These are phyloP conservation scores for Heteromyza rotundicornis DNA, from an alignment of 2,888 invertebrate species.

Conservation along the genomic window DNA sequence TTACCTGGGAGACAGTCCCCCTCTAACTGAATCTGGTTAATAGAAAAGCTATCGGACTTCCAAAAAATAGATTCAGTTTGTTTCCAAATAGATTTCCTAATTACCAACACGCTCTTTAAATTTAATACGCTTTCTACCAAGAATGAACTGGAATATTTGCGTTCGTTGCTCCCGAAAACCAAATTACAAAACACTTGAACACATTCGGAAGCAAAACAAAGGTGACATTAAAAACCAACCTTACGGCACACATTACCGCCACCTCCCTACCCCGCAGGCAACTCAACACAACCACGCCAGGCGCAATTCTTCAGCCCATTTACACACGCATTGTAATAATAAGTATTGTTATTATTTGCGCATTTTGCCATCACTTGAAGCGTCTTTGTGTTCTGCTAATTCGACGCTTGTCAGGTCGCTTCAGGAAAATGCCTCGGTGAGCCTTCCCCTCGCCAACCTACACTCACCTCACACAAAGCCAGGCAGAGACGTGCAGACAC, in stretches of 20 bases:
- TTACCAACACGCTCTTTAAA: too few relatives aligned
- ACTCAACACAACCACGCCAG: too few relatives aligned
- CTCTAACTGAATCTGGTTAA: too few relatives aligned
- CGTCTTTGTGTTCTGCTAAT: slow-evolving; percentile 20
- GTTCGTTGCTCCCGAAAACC: too few relatives aligned
- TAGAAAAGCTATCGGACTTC: too few relatives aligned
- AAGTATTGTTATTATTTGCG: slow-evolving; percentile 54
- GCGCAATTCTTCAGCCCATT: not conserved
- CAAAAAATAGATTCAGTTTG: too few relatives aligned
- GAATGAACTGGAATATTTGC: too few relatives aligned
- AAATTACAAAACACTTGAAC: not conserved
- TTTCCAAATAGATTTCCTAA: too few relatives aligned
- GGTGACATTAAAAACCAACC: not conserved
- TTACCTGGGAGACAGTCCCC: too few relatives aligned
- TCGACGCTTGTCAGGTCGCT: slow-evolving; percentile 17
- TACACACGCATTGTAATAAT: not conserved
- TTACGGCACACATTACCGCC: too few relatives aligned
- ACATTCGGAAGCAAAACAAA: not conserved
- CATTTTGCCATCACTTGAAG: slow-evolving; percentile 46
- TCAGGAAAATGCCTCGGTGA: slow-evolving; percentile 1
- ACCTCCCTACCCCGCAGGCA: not conserved
- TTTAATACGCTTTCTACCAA: too few relatives aligned
- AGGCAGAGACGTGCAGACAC: slow-evolving; percentile 14
- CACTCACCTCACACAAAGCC: slow-evolving; percentile 2
- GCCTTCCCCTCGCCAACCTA: not conserved